Base-by-base conservation (phyloP, 2,797 vertebrate genomes). In the Chiloscyllium punctatum region DNA sequence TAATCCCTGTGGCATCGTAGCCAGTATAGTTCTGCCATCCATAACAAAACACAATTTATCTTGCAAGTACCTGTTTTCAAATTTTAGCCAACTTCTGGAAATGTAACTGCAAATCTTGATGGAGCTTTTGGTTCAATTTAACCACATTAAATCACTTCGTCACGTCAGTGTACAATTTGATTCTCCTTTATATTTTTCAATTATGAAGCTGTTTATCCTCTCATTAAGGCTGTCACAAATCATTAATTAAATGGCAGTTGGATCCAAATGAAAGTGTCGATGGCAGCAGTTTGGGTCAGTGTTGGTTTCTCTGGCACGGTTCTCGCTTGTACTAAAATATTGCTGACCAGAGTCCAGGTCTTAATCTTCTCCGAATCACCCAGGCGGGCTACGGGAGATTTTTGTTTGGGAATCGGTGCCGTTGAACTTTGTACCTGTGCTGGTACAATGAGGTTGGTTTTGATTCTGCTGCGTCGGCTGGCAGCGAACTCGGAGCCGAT, bases 351-450 rank as follows among this genome's bases (percentile, higher is more conserved):
- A 96, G 68, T 97, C 96, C 96, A 95, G 96, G 96, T 96, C 97
- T 95, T 96, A 97, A 97, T 96, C 97, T 98, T 97, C 96, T 90
- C 96, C 62, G 95, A 96, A 96, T 96, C 97, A 96, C 97, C 57
- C 25, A 97, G 96, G 96, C 96, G 95, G 25, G 96, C 96, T 95
- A 74, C 84, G 95, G 96, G 96, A 96, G 68, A 94, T 97, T 97
- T 74, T 97, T 48, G 42, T 48, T 66, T 97, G 96, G 96, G 96
- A 95, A 96, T 72, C 71, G 7, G 48, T 16, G 69, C 27, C 48
- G 9, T 30, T 72, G 94, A 6, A 57, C 27, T 9, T 7, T 74
- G 42, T 94, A 9, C 9, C 92, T 51, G 6, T 94, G 92, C 71
- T 13, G 7, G 42, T 42, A 51, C 42, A 74, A 95, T 95, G n/a